phyloP scores from a whole-genome alignment of 2,888 invertebrate genomes.

The Ptychoptera contaminata region DNA sequence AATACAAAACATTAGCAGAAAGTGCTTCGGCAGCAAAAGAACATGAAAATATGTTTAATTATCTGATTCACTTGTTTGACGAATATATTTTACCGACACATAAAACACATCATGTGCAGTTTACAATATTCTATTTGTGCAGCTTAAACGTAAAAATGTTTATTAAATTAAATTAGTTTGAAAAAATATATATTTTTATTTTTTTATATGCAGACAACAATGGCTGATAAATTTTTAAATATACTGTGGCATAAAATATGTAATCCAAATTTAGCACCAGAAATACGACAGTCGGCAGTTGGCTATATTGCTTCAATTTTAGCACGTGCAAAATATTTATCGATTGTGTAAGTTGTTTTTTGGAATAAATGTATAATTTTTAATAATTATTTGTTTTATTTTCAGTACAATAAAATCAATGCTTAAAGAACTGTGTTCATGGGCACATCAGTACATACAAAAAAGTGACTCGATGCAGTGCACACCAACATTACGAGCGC shows the following conservation, averaged over 20 bases:
- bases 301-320: constrained; percentile 60
- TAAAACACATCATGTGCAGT: constrained; percentile 66
- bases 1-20: not conserved
- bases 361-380: not conserved
- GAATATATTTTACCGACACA: constrained; percentile 67
- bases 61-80: constrained; percentile 56
- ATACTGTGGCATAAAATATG: constrained; percentile 60
- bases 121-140: constrained; percentile 55
- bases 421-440: constrained; percentile 55
- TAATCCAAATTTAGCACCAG: constrained; percentile 43
- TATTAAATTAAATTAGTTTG: constrained; percentile 24
- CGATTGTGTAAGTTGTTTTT: constrained; percentile 38
- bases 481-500: constrained; percentile 44
- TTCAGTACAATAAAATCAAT: constrained; percentile 46
- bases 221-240: constrained; percentile 48
- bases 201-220: constrained; percentile 16
- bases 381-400: constrained; percentile 11
- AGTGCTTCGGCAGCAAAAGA: constrained; percentile 5
- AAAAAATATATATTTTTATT: not conserved
- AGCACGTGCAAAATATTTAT: constrained; percentile 47
- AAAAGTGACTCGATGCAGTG: constrained; percentile 22
- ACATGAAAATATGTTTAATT: constrained; percentile 38
- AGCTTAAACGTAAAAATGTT: too few species aligned
- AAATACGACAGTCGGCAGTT: constrained; percentile 52
- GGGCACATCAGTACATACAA: constrained; percentile 71